phyloP scores from a whole-genome alignment of 2,888 invertebrate genomes.

The Aproaerema taeniolella region DNA sequence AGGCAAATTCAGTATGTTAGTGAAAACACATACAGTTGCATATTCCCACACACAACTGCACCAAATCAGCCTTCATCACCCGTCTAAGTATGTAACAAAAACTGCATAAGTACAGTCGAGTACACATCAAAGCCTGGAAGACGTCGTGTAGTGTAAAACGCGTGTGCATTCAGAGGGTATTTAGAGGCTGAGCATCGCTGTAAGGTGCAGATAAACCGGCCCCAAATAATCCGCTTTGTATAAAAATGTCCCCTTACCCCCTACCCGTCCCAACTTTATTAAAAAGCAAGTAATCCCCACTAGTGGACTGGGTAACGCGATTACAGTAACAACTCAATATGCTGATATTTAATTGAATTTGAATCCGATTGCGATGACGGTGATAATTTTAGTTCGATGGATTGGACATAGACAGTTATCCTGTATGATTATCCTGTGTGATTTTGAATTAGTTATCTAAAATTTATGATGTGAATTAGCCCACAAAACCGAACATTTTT shows the following conservation, averaged over 20 bases:
- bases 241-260: slow-evolving; percentile 73
- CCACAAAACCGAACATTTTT: no score
- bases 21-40: no score
- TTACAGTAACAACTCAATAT: slow-evolving; percentile 73
- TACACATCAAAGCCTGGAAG: slow-evolving; percentile 9
- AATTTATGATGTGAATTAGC: no score
- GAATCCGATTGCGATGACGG: slow-evolving; percentile 42
- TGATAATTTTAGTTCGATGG: no score
- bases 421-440: no score
- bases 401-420: no score
- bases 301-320: slow-evolving; percentile 75
- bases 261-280: slow-evolving; percentile 66
- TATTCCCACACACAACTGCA: no score
- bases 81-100: no score
- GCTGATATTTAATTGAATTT: slow-evolving; percentile 72
- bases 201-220: slow-evolving; percentile 75
- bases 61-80: no score
- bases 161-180: slow-evolving; percentile 59
- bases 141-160: slow-evolving; percentile 36
- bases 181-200: slow-evolving; percentile 69
- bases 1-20: no score
- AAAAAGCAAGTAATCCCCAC: slow-evolving; percentile 74
- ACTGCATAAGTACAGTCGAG: no score
- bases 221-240: slow-evolving; percentile 74
- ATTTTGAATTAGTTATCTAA: neutral